These are phyloP conservation scores for Drosophila yakuba DNA, from an alignment of 1,140 invertebrate genomes.

Conservation along the genomic window DNA sequence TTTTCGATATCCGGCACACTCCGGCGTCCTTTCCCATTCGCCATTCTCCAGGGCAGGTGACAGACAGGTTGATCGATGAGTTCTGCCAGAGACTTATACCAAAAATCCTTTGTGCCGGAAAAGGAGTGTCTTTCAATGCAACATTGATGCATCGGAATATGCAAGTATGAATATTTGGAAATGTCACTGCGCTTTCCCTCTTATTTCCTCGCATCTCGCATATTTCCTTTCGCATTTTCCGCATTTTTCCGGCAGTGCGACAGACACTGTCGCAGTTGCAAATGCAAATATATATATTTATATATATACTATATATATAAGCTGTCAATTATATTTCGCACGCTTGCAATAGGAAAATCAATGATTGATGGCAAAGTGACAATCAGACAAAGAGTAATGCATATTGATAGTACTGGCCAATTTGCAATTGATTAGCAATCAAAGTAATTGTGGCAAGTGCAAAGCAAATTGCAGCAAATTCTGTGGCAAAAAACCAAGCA, in stretches of 20 bases:
- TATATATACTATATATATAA: constrained; percentile 42
- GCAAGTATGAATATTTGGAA: constrained; percentile 14
- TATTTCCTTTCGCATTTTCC: constrained; percentile 5
- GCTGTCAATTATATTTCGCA: constrained; percentile 64
- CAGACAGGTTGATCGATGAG: constrained; percentile 77
- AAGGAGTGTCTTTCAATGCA: constrained; percentile 10
- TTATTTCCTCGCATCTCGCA: constrained; percentile 3
- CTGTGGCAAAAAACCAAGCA: neutral
- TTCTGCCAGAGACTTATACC: constrained; percentile 45
- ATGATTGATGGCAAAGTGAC: constrained; percentile 34
- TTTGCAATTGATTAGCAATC: constrained; percentile 52
- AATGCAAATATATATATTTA: neutral
- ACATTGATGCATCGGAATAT: constrained; percentile 37
- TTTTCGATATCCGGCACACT: constrained; percentile 7
- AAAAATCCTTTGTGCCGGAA: neutral
- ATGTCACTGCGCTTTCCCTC: constrained; percentile 31
- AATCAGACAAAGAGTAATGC: constrained; percentile 11
- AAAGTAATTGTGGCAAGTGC: constrained; percentile 58
- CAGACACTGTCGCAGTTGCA: constrained; percentile 49
- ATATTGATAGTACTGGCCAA: constrained; percentile 21
- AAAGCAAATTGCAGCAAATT: constrained; percentile 22
- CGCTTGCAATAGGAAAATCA: constrained; percentile 5
- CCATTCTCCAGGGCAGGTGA: constrained; percentile 26
- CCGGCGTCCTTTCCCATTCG: neutral
- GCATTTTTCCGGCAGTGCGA: constrained; percentile 3